These are phyloP conservation scores for Zeuzera pyrina DNA, from an alignment of 2,888 invertebrate genomes.

Conservation along the genomic window DNA sequence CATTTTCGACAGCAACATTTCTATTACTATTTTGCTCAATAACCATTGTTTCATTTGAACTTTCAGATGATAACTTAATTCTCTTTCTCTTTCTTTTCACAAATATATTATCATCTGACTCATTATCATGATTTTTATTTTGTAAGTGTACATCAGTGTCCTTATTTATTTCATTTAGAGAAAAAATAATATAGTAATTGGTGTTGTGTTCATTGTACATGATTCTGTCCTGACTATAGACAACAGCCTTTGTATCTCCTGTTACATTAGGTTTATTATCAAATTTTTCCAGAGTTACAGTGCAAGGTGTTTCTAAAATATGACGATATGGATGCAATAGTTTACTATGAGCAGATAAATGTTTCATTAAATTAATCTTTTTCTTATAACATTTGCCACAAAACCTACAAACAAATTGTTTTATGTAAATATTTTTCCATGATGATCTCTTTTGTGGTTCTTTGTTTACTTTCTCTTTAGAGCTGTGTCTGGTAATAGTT, in stretches of 20 bases:
- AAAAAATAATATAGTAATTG: conserved; percentile 33
- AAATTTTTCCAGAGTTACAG: conserved; percentile 32
- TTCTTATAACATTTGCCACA: conserved; percentile 22
- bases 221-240: conserved; percentile 30
- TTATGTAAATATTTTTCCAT: conserved; percentile 27
- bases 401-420: conserved; percentile 27
- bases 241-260: conserved; percentile 28
- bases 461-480: conserved; percentile 32
- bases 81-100: conserved; percentile 19
- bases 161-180: conserved; percentile 4
- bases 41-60: conserved; percentile 28
- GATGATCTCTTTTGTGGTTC: conserved; percentile 38
- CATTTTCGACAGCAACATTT: conserved; percentile 6
- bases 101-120: conserved; percentile 19
- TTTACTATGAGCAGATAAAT: conserved; percentile 20
- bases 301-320: conserved; percentile 28
- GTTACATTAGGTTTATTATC: conserved; percentile 40
- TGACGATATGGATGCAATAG: conserved; percentile 22
- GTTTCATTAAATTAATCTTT: conserved; percentile 16
- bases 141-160: not conserved
- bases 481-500: conserved; percentile 30
- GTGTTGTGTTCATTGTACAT: conserved; percentile 22
- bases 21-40: conserved; percentile 20
- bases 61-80: conserved; percentile 27
- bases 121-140: not conserved